phyloP scores from a whole-genome alignment of 2,797 vertebrate species.

The Ispidina lecontei region DNA sequence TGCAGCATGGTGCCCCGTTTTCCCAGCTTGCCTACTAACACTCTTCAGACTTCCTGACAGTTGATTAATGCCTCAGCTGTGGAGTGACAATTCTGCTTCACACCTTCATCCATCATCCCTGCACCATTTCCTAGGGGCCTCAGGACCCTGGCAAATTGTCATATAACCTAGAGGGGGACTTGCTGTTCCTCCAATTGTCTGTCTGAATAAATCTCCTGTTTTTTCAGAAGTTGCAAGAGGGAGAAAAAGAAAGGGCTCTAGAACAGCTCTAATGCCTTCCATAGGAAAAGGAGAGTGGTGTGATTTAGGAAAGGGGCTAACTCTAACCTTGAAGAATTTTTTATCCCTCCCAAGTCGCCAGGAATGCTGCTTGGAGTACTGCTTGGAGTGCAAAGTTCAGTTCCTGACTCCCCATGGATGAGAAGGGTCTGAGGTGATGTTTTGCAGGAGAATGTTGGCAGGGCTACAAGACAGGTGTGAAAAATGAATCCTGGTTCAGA shows the following conservation, averaged over 20 bases:
- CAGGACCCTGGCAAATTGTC: slow-evolving; percentile 61
- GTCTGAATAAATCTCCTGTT: neutral
- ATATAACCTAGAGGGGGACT: slow-evolving; percentile 6
- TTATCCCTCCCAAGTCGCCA: neutral
- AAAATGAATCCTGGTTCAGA: neutral
- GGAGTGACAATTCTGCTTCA: slow-evolving; percentile 63
- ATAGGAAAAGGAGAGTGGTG: neutral
- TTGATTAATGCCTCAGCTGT: slow-evolving; percentile 69
- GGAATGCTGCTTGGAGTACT: neutral
- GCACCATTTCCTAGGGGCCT: slow-evolving; percentile 59
- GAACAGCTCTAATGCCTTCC: neutral
- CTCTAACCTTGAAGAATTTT: neutral
- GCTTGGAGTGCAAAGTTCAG: neutral
- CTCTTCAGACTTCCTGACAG: slow-evolving; percentile 53
- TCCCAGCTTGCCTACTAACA: neutral
- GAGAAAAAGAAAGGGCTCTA: neutral
- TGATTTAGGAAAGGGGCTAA: neutral
- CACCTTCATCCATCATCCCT: slow-evolving; percentile 74
- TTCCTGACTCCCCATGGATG: neutral
- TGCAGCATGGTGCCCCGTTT: neutral
- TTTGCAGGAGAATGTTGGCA: neutral
- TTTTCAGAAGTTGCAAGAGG: neutral
- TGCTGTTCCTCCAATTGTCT: slow-evolving; percentile 13
- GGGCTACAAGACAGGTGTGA: neutral
- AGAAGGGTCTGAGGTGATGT: no score